Evolutionary conservation across 2,797 vertebrate species (phyloP).

Genomic region (Glossophaga mutica): DNA sequence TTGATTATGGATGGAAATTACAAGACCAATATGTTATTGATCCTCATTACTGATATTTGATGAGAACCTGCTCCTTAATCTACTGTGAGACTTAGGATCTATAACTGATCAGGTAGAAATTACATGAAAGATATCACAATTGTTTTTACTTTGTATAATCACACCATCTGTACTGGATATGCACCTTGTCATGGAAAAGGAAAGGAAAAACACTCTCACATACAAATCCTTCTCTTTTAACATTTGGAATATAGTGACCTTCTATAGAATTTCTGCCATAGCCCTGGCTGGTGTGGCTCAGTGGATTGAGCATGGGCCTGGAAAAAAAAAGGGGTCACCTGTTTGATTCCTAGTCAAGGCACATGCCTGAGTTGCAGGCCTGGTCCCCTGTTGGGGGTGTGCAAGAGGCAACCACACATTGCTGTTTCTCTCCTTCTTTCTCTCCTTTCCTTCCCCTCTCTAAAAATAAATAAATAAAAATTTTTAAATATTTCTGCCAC

Average conservation of each 20-base stretch:
- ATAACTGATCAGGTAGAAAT: not conserved
- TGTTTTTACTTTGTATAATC: constrained; percentile 15
- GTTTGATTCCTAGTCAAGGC: too few relatives aligned
- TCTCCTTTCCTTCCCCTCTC: too few relatives aligned
- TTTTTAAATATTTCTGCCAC: not conserved
- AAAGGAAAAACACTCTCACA: not conserved
- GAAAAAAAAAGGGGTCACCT: too few relatives aligned
- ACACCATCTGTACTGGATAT: not conserved
- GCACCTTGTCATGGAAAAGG: not conserved
- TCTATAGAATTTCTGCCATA: not conserved
- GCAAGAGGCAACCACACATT: too few relatives aligned
- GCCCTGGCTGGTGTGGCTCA: not conserved
- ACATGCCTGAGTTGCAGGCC: too few relatives aligned
- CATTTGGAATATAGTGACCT: not conserved
- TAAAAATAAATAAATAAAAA: too few relatives aligned
- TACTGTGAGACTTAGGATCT: not conserved
- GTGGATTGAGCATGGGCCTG: too few relatives aligned
- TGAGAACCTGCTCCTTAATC: constrained; percentile 3
- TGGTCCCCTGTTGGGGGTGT: too few relatives aligned
- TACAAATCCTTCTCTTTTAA: not conserved
- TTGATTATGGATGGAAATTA: not conserved
- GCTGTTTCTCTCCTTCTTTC: too few relatives aligned
- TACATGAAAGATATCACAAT: not conserved
- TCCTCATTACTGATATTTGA: constrained; percentile 9
- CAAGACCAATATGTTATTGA: not conserved